These are phyloP conservation scores for Plodia interpunctella DNA, from an alignment of 1,140 invertebrate species.

Conservation along the genomic window DNA sequence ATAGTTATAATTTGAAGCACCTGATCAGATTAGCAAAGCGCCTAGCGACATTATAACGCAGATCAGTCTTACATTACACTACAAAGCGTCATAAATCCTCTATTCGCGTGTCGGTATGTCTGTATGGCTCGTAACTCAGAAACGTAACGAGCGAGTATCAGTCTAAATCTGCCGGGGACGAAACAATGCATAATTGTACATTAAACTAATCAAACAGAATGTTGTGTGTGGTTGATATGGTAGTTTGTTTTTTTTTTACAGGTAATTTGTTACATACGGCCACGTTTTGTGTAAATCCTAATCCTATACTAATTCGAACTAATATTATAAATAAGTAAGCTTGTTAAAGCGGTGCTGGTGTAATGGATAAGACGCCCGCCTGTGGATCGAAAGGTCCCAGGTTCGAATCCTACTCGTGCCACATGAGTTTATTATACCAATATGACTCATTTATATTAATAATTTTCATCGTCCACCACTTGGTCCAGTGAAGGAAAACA, in stretches of 20 bases:
- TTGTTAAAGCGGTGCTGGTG: too few relatives aligned
- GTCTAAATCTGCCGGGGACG: slow-evolving; percentile 1
- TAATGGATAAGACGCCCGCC: too few relatives aligned
- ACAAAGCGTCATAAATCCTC: neutral
- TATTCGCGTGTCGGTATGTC: slow-evolving; percentile 5
- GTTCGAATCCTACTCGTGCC: too few relatives aligned
- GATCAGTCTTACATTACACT: slow-evolving; percentile 1
- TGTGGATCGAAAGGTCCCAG: too few relatives aligned
- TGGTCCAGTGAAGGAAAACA: too few relatives aligned
- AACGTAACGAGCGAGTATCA: slow-evolving; percentile 4
- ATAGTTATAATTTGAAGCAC: neutral
- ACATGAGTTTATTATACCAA: too few relatives aligned
- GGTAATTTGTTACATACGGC: too few relatives aligned
- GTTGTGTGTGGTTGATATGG: neutral
- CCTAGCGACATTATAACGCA: neutral
- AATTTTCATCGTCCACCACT: too few relatives aligned
- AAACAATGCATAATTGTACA: slow-evolving; percentile 6
- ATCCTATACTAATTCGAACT: too few relatives aligned
- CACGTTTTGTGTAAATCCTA: too few relatives aligned
- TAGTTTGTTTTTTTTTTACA: neutral
- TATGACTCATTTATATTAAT: too few relatives aligned
- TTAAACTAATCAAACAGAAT: neutral
- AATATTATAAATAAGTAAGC: too few relatives aligned
- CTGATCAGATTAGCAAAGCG: neutral
- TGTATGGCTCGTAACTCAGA: slow-evolving; percentile 5